Percentiles rank a stretch among this genome's conserved stretches.
Conservation (phyloP, 1,140 invertebrate genomes). For the Hermatobates lingyangjiaoensis region DNA sequence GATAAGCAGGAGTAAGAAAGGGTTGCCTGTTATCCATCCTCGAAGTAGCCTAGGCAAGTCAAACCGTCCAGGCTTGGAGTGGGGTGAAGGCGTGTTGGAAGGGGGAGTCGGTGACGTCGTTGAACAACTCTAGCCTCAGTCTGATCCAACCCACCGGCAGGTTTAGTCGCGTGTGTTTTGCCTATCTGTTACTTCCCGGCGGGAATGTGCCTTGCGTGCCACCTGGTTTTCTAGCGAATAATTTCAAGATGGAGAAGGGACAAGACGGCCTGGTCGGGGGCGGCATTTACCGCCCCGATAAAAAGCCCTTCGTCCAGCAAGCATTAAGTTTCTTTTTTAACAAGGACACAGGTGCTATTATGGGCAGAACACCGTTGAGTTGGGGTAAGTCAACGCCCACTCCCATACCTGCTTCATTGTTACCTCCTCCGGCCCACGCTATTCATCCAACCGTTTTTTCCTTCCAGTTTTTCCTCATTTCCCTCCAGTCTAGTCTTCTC, state of each 20-base stretch:
- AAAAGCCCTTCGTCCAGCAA: neutral
- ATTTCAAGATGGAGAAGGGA: neutral
- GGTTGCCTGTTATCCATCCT: no score
- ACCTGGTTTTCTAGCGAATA: neutral
- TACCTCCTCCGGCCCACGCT: no score
- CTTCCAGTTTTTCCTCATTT: no score
- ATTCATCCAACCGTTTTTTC: no score
- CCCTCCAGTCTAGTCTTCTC: no score
- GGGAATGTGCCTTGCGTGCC: neutral
- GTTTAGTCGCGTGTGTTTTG: no score
- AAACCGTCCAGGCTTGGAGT: no score
- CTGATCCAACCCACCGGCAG: neutral
- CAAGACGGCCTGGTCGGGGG: neutral
- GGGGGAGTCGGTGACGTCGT: neutral
- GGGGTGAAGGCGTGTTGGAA: neutral
- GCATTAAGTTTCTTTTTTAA: neutral
- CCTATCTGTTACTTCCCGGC: no score
- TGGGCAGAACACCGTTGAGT: slow-evolving; percentile 4
- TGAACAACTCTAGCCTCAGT: no score
- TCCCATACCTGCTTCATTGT: no score
- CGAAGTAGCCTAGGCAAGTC: no score
- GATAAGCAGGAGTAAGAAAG: no score
- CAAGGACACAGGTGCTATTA: slow-evolving; percentile 2
- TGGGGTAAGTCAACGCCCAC: slow-evolving; percentile 6
- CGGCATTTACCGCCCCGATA: neutral